Conservation (phyloP, 2,113 vertebrate species). For the Zootoca vivipara region DNA sequence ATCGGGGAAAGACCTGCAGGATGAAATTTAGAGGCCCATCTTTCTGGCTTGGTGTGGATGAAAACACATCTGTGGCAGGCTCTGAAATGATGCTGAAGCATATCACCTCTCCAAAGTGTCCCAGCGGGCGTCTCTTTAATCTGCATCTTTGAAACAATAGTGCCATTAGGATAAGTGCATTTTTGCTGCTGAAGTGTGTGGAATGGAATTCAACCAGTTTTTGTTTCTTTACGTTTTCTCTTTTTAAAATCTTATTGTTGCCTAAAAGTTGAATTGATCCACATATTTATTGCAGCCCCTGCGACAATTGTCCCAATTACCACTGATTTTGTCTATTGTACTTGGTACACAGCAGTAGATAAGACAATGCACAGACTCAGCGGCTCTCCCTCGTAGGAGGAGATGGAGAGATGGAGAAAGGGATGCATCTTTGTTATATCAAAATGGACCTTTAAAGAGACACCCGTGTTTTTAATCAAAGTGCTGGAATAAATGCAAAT, state of each 20-base stretch:
- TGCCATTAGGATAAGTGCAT: background rate
- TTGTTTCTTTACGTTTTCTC: background rate
- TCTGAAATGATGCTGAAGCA: background rate
- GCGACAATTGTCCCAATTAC: background rate
- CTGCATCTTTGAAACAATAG: background rate
- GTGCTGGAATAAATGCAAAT: background rate
- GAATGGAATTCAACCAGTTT: background rate
- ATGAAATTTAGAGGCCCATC: background rate
- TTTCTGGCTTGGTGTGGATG: background rate
- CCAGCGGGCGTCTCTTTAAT: background rate
- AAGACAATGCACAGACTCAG: background rate
- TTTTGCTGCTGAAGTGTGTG: background rate
- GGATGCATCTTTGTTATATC: background rate
- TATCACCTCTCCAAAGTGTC: background rate
- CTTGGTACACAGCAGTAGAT: background rate
- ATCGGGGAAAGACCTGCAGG: background rate
- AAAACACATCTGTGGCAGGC: background rate
- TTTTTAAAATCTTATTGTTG: background rate
- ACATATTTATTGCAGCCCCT: background rate
- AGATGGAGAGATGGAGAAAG: rapidly evolving
- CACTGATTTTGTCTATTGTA: background rate
- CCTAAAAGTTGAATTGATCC: background rate
- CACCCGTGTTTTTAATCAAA: background rate
- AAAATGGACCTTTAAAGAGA: slow-evolving; percentile 10
- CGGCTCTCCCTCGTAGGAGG: background rate